Conservation (phyloP, 2,797 vertebrate species). For the Picus viridis region DNA sequence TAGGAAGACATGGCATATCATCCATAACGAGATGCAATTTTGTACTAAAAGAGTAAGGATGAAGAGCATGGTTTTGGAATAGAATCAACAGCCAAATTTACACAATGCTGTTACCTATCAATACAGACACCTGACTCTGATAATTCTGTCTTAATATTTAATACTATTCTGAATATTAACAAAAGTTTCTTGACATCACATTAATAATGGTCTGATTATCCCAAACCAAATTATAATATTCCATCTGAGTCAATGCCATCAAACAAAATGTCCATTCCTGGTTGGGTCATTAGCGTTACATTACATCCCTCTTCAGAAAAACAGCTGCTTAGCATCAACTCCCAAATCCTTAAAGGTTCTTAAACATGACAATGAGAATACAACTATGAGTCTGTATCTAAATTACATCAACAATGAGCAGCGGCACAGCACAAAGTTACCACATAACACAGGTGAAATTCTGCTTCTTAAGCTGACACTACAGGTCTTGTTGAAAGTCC, state of each 20-base stretch:
- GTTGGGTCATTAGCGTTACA: not conserved
- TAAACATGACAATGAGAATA: not conserved
- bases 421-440: not conserved
- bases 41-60: slow-evolving; percentile 4
- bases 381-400: not conserved
- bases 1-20: slow-evolving; percentile 35
- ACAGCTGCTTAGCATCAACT: not conserved
- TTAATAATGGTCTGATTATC: not conserved
- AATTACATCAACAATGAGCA: not conserved
- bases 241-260: not conserved
- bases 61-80: not conserved
- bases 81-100: not conserved
- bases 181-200: not conserved
- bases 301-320: not conserved
- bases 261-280: not conserved
- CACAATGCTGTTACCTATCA: not conserved
- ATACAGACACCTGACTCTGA: not conserved
- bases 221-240: not conserved
- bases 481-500: not conserved
- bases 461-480: not conserved
- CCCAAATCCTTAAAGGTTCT: not conserved
- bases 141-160: not conserved
- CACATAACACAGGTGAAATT: not conserved
- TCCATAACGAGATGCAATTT: slow-evolving; percentile 16
- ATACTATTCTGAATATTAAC: not conserved